A percentile compares a stretch with the other conserved stretches of the same genome.
phyloP scores from a whole-genome alignment of 2,797 vertebrate genomes.

The Choloepus didactylus region DNA sequence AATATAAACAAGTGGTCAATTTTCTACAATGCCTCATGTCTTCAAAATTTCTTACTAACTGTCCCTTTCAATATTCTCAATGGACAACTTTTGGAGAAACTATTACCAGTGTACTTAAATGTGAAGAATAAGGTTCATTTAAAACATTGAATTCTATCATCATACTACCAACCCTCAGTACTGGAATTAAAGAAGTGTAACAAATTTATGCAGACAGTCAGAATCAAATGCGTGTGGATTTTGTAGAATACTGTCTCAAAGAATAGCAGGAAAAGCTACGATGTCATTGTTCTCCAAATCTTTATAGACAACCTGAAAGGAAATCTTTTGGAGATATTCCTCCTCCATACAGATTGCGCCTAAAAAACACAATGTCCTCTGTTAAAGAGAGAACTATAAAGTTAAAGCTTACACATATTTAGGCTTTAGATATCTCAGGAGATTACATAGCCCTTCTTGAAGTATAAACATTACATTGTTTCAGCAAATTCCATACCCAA shows the following conservation, averaged over 20 bases:
- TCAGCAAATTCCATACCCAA: conserved; percentile 61
- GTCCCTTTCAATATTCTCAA: background rate
- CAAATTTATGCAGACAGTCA: background rate
- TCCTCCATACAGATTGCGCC: conserved; percentile 37
- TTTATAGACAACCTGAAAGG: conserved; percentile 72
- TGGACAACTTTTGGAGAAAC: conserved; percentile 25
- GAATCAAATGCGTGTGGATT: conserved; percentile 25
- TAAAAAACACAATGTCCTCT: conserved; percentile 68
- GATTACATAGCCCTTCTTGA: conserved; percentile 51
- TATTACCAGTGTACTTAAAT: background rate
- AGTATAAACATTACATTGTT: conserved; percentile 62
- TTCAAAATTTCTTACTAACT: background rate
- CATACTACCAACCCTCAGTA: background rate
- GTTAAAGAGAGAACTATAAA: conserved; percentile 65
- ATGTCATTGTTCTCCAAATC: conserved; percentile 47
- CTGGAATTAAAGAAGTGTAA: conserved; percentile 23
- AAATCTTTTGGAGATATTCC: conserved; percentile 66
- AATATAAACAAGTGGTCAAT: background rate
- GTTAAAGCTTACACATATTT: conserved; percentile 59
- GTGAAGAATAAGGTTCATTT: background rate
- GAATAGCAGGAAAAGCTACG: conserved; percentile 74
- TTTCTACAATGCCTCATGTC: background rate
- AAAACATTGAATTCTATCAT: background rate
- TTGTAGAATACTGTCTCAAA: conserved; percentile 53
- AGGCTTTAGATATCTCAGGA: conserved; percentile 67